These are phyloP conservation scores for Spialia ferax DNA, from an alignment of 2,888 invertebrate species.

Conservation along the genomic window DNA sequence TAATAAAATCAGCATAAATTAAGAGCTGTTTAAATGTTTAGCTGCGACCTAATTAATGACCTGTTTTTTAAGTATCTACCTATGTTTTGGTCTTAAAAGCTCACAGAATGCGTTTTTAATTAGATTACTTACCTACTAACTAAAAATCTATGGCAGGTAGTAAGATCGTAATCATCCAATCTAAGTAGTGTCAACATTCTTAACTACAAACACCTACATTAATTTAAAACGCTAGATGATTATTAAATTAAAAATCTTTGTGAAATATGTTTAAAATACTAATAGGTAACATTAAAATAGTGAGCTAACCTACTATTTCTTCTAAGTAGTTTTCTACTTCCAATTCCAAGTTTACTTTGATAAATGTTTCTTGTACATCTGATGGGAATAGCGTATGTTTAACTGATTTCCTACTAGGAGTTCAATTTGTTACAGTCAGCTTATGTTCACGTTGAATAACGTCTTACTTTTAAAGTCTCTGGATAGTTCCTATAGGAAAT, in stretches of 20 bases:
- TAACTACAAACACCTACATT: no score
- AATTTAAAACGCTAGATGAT: no score
- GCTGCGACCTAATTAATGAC: background rate
- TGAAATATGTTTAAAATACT: no score
- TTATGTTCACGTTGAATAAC: background rate
- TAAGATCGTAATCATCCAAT: no score
- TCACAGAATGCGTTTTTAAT: no score
- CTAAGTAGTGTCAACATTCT: no score
- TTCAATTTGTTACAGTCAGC: slow-evolving; percentile 22
- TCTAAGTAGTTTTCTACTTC: slow-evolving; percentile 13
- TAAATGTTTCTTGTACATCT: slow-evolving; percentile 12
- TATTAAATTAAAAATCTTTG: no score
- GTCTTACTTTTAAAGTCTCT: slow-evolving; percentile 2
- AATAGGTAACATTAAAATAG: no score
- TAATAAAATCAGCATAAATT: background rate
- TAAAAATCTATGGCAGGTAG: no score
- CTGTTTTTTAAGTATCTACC: background rate
- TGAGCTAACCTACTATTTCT: background rate
- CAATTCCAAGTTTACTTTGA: slow-evolving; percentile 25
- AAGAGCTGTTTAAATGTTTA: background rate
- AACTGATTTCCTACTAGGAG: slow-evolving; percentile 4
- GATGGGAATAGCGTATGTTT: slow-evolving; percentile 19
- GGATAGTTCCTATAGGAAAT: background rate
- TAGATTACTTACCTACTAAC: no score
- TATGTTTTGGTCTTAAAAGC: no score